These are phyloP conservation scores for Poecilobothrus nobilitatus DNA, from an alignment of 2,888 invertebrate species.

Conservation along the genomic window DNA sequence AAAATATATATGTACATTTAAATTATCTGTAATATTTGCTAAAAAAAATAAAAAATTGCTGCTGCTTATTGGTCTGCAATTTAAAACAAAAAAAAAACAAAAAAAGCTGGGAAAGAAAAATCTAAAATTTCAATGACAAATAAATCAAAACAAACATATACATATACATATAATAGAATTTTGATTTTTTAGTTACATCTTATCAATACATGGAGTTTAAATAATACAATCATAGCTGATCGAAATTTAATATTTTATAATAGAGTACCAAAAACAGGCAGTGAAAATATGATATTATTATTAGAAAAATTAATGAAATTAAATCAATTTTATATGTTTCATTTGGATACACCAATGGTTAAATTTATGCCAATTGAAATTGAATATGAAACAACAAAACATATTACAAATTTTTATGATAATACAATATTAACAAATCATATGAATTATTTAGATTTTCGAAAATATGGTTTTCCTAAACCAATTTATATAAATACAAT, in stretches of 20 bases:
- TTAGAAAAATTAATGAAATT: background rate
- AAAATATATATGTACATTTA: too few species aligned
- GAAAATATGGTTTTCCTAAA: constrained; percentile 61
- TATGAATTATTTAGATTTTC: constrained; percentile 76
- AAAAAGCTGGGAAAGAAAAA: too few species aligned
- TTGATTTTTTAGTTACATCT: background rate
- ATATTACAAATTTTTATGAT: constrained; percentile 61
- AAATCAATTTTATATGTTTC: background rate
- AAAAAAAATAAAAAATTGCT: too few species aligned
- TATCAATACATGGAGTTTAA: constrained; percentile 42
- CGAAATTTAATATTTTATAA: constrained; percentile 71
- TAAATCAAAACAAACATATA: too few species aligned
- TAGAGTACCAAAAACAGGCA: constrained; percentile 85
- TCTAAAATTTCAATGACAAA: too few species aligned
- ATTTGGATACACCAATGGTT: background rate
- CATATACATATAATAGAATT: background rate
- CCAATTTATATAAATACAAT: constrained; percentile 81
- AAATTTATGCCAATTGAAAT: background rate
- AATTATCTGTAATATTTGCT: too few species aligned
- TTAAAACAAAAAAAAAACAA: background rate
- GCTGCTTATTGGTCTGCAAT: too few species aligned
- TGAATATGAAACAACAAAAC: constrained; percentile 18
- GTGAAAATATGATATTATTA: constrained; percentile 64
- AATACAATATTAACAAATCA: constrained; percentile 62
- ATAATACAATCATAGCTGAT: constrained; percentile 68